phyloP scores from a whole-genome alignment of 2,888 invertebrate species.

The Melangyna quadrimaculata region DNA sequence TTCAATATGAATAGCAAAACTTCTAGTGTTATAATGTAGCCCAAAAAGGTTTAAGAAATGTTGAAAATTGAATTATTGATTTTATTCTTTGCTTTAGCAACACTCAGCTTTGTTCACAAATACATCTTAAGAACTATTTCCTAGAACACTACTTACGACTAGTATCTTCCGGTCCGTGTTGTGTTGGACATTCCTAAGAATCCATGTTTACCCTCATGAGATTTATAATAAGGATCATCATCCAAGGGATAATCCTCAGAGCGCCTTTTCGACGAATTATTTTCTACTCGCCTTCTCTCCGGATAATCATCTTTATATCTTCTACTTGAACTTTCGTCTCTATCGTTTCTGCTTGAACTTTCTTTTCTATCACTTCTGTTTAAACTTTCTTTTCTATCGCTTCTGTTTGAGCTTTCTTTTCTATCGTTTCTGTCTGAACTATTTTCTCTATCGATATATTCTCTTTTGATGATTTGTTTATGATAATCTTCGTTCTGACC shows the following conservation, averaged over 20 bases:
- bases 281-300: not conserved
- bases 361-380: not conserved
- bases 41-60: too few species aligned
- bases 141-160: not conserved
- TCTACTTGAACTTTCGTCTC: not conserved
- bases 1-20: too few species aligned
- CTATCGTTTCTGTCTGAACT: not conserved
- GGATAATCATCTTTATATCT: not conserved
- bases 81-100: not conserved
- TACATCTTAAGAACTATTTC: not conserved
- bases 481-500: not conserved
- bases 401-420: not conserved
- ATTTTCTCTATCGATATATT: not conserved
- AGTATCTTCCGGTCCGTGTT: not conserved
- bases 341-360: too few species aligned
- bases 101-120: not conserved
- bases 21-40: too few species aligned
- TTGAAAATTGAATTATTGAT: not conserved
- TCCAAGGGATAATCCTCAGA: not conserved
- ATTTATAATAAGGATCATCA: constrained; percentile 40
- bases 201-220: not conserved
- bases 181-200: not conserved
- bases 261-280: not conserved
- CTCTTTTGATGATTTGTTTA: not conserved
- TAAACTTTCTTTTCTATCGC: not conserved